phyloP scores from a whole-genome alignment of 2,888 invertebrate genomes.

The Eupithecia inturbata region DNA sequence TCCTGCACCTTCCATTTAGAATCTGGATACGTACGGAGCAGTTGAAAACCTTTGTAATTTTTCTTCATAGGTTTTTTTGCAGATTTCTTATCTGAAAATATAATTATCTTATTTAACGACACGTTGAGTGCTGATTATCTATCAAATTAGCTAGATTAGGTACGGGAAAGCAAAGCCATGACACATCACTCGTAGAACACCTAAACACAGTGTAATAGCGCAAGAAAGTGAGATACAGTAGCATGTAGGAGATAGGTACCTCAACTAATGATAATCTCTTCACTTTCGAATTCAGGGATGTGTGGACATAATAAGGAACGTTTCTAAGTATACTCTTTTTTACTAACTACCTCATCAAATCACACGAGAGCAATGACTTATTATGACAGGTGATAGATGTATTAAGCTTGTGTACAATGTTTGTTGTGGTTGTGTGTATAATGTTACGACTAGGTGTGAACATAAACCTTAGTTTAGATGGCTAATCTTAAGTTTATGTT shows the following conservation, averaged over 20 bases:
- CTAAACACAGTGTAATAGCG: conserved; percentile 39
- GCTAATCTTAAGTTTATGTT: no score
- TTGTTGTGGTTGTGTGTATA: not conserved
- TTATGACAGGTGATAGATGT: conserved; percentile 11
- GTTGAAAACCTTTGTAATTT: conserved; percentile 83
- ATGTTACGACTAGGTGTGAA: no score
- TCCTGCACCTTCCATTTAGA: conserved; percentile 75
- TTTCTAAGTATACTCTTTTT: conserved; percentile 32
- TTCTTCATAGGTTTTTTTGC: conserved; percentile 71
- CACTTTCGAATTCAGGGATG: conserved; percentile 45
- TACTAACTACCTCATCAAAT: conserved; percentile 28
- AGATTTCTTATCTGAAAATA: conserved; percentile 62
- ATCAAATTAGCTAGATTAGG: conserved; percentile 36
- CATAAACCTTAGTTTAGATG: no score
- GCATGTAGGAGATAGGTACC: conserved; percentile 11
- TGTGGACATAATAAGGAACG: conserved; percentile 36
- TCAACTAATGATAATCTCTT: conserved; percentile 43
- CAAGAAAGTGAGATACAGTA: conserved; percentile 53
- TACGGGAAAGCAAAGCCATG: conserved; percentile 34
- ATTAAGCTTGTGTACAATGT: not conserved
- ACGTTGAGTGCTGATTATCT: conserved; percentile 31
- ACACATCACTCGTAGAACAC: conserved; percentile 25
- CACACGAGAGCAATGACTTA: conserved; percentile 32
- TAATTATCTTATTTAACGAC: conserved; percentile 36
- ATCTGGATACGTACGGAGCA: conserved; percentile 76